phyloP scores from a whole-genome alignment of 64 coral and sea anemone genomes.

The Acropora tenuis region DNA sequence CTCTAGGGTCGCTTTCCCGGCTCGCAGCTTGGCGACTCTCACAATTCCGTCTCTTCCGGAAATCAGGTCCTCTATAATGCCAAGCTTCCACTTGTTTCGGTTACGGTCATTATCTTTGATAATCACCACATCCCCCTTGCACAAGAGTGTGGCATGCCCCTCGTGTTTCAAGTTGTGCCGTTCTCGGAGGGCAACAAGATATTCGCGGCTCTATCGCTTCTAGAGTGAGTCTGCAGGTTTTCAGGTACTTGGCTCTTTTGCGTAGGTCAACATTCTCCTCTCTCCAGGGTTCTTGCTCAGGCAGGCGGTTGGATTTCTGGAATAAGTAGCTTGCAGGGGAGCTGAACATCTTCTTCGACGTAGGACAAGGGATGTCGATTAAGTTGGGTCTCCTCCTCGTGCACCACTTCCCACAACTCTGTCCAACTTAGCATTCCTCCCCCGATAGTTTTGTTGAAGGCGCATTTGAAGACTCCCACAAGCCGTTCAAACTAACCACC shows the following conservation, averaged over 20 bases:
- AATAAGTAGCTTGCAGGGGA: background rate
- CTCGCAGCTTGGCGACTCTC: background rate
- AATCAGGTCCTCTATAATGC: background rate
- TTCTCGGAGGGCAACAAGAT: background rate
- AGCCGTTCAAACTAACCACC: conserved; percentile 9
- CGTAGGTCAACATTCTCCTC: conserved; percentile 7
- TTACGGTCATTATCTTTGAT: background rate
- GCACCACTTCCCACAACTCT: background rate
- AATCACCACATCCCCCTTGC: background rate
- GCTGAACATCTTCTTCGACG: background rate
- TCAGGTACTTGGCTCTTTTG: background rate
- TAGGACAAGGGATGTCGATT: background rate
- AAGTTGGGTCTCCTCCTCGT: background rate
- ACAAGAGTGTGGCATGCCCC: background rate
- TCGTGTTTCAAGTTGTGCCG: background rate
- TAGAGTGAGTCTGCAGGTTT: background rate
- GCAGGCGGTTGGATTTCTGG: background rate
- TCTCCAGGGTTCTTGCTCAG: background rate
- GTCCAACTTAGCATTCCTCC: background rate
- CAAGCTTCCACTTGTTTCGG: background rate
- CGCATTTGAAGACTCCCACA: background rate
- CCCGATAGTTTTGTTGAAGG: conserved; percentile 3
- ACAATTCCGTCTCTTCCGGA: background rate
- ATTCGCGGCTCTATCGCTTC: background rate
- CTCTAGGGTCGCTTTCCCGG: background rate